Base-by-base conservation (phyloP, 2,888 invertebrate species). In the Stictocephala bisonia region DNA sequence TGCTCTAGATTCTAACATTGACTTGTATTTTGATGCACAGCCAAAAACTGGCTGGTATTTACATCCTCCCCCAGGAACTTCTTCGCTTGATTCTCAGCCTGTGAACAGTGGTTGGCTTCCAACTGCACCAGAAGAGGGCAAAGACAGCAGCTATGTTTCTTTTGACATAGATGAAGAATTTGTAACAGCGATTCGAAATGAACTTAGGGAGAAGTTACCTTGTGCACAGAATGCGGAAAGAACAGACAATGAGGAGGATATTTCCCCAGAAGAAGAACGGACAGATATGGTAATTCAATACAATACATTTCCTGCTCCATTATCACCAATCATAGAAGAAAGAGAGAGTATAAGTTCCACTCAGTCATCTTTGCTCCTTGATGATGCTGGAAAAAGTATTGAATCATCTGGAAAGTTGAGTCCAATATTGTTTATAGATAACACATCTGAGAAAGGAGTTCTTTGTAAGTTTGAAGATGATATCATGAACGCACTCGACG, bases 151-250 rank as follows among this genome's bases (percentile, higher is more conserved):
- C 51, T 88, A 89, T 75, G 88, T 88, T 20, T 86, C 87, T n/a
- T 58, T 71, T 40, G 86, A 86, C 18, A 84, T 91, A 74, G 90
- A 92, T 79, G 91, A 91, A 79, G 91, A 91, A 80, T 89, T 90
- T 78, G 90, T 91, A 79, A 86, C 89, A 41, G 91, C 91, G 0
- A 86, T 92, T 74, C 84, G 92, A 74, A 91, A 90, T 79, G 92
- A 92, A 82, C 82, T 92, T 51, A 86, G 89, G 78, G 87, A 90
- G 79, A 92, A 92, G 82, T 84, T 92, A 77, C 91, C 92, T 9
- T 76, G 76, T 41, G 77, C 76, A 1, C 83, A 84, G 72, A 85
- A 86, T 24, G 82, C 83, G 3, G 83, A 84, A 72, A 83, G 84
- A 29, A 82, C 83, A 18, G 80, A 80, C 15, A 78, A 76, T 18